These are phyloP conservation scores for Poeciliopsis presidionis DNA, from an alignment of 2,797 vertebrate genomes.

Conservation along the genomic window DNA sequence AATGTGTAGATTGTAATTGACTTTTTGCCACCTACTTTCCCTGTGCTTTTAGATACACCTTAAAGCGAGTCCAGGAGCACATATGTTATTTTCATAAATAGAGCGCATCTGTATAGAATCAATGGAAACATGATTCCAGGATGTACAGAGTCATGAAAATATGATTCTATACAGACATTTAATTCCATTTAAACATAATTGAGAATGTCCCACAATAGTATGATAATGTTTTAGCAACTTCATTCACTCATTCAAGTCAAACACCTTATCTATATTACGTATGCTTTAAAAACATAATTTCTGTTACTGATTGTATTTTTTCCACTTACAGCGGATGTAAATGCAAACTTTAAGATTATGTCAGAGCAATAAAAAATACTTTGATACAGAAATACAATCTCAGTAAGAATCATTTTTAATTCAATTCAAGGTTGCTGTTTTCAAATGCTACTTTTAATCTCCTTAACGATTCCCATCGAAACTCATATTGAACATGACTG, in stretches of 20 bases:
- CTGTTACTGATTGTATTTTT: neutral
- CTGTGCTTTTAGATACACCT: neutral
- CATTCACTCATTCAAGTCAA: neutral
- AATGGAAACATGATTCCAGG: too few relatives aligned
- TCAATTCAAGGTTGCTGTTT: too few relatives aligned
- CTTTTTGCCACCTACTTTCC: neutral
- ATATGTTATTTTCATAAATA: neutral
- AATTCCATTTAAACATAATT: neutral
- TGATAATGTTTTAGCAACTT: neutral
- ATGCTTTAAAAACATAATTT: too few relatives aligned
- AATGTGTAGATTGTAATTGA: neutral
- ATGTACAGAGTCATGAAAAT: too few relatives aligned
- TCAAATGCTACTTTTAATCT: too few relatives aligned
- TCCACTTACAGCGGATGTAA: neutral
- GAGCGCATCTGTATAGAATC: neutral
- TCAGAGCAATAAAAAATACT: neutral
- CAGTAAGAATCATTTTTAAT: too few relatives aligned
- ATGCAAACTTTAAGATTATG: neutral
- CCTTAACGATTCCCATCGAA: too few relatives aligned
- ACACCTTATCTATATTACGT: too few relatives aligned
- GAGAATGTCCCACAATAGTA: neutral
- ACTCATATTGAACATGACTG: neutral
- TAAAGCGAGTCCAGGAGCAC: neutral
- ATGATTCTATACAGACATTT: neutral
- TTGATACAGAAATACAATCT: too few relatives aligned